These are phyloP conservation scores for Macroglossus sobrinus DNA, from an alignment of 2,113 vertebrate species.

Conservation along the genomic window DNA sequence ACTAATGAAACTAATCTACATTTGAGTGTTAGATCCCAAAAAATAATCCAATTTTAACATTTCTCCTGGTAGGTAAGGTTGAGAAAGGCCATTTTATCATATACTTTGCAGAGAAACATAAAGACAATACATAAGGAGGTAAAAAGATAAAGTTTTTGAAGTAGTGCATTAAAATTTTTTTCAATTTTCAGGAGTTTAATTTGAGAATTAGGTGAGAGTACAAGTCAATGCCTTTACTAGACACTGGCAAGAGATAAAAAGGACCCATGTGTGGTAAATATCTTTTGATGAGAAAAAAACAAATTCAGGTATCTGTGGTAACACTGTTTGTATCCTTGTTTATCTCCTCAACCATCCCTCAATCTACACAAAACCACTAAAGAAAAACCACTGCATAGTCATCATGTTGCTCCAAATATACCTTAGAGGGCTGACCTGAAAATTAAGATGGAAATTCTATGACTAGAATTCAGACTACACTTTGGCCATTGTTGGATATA, in stretches of 20 bases:
- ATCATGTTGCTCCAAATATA: constrained; percentile 38
- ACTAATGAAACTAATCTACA: not conserved
- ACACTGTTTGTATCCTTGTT: constrained; percentile 49
- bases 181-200: not conserved
- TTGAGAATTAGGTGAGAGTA: constrained; percentile 37
- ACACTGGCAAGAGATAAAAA: not conserved
- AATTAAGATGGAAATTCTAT: constrained; percentile 45
- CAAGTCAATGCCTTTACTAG: not conserved
- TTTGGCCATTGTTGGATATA: not conserved
- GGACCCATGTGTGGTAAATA: not conserved
- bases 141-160: not conserved
- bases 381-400: constrained; percentile 55
- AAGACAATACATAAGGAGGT: not conserved
- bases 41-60: constrained; percentile 50
- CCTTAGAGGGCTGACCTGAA: constrained; percentile 56
- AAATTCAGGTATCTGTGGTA: constrained; percentile 40
- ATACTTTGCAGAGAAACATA: not conserved
- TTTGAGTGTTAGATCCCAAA: not conserved
- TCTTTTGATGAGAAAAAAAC: constrained; percentile 57
- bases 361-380: constrained; percentile 2
- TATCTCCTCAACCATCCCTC: constrained; percentile 48
- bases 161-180: not conserved
- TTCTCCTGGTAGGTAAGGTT: constrained; percentile 1
- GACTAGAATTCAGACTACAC: rapidly evolving
- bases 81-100: not conserved